Conservation (phyloP, 2,797 vertebrate genomes). For the Amazonetta brasiliensis region DNA sequence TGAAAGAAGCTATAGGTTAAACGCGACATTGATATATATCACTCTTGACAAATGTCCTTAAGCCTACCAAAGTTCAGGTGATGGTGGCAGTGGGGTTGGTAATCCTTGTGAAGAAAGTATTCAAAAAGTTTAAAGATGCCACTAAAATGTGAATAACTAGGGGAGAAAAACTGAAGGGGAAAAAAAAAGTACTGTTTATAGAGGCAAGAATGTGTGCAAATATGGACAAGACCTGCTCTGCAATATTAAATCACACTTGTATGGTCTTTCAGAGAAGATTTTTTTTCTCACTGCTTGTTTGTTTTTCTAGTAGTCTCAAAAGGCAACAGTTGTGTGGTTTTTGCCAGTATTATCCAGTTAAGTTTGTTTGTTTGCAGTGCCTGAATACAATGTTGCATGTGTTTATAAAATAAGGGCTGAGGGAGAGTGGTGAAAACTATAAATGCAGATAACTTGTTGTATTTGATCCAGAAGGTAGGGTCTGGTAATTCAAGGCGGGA, state of each 20-base stretch:
- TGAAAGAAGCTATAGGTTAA: not conserved
- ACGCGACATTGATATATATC: not conserved
- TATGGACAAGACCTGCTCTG: not conserved
- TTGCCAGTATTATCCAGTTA: not conserved
- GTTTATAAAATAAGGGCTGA: conserved; percentile 22
- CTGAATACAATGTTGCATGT: not conserved
- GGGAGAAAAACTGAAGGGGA: not conserved
- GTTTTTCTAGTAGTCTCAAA: not conserved
- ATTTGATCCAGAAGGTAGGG: not conserved
- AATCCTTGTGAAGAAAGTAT: not conserved
- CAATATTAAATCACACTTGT: not conserved
- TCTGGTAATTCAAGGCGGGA: not conserved
- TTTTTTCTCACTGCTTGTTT: not conserved
- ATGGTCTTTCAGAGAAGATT: not conserved
- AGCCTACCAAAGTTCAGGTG: rapidly evolving
- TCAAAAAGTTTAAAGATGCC: not conserved
- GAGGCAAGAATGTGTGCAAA: not conserved
- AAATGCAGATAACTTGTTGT: not conserved
- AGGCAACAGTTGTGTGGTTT: not conserved
- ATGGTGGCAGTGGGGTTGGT: not conserved
- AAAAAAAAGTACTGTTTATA: not conserved
- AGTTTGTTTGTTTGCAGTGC: conserved; percentile 18
- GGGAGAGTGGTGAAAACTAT: not conserved
- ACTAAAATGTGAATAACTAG: not conserved
- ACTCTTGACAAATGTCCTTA: not conserved